Percentiles rank a stretch among this genome's conserved stretches.
These are phyloP conservation scores for Camponotus vicinus DNA, from an alignment of 1,140 invertebrate species.

Conservation along the genomic window DNA sequence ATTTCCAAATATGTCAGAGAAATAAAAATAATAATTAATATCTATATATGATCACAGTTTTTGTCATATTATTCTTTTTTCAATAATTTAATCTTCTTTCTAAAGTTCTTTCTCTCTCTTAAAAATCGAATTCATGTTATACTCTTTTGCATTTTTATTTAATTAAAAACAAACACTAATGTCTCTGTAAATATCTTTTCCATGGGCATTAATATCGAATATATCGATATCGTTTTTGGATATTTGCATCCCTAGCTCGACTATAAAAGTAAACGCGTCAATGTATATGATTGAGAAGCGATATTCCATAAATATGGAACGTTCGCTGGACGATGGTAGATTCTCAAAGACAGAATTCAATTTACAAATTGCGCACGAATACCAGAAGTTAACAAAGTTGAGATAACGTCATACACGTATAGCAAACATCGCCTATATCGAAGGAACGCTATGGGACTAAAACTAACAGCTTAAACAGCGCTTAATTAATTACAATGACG, in stretches of 20 bases:
- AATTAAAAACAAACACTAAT: constrained; percentile 14
- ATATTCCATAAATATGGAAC: constrained; percentile 17
- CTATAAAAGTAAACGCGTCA: not conserved
- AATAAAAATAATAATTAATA: constrained; percentile 5
- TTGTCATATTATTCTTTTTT: not conserved
- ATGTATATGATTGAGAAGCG: not conserved
- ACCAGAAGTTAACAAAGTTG: constrained; percentile 8
- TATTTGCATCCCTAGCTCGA: constrained; percentile 54
- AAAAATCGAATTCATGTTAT: not conserved
- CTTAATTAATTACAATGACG: constrained; percentile 45
- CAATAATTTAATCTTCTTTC: not conserved
- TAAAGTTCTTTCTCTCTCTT: constrained; percentile 16
- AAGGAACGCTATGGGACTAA: constrained; percentile 32
- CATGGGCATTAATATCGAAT: constrained; percentile 3
- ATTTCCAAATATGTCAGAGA: not conserved
- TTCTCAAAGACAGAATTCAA: not conserved
- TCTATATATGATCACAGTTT: constrained; percentile 44
- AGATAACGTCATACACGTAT: constrained; percentile 27
- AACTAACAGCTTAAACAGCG: constrained; percentile 30
- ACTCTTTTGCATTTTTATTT: not conserved
- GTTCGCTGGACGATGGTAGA: not conserved
- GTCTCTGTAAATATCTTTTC: not conserved
- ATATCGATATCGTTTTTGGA: constrained; percentile 26
- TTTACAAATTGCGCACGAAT: constrained; percentile 26
- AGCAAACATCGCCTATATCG: constrained; percentile 21